Evolutionary conservation across 2,888 invertebrate genomes (phyloP), one percentile per base, ranked within the genome.

Genomic region (Actias luna): DNA sequence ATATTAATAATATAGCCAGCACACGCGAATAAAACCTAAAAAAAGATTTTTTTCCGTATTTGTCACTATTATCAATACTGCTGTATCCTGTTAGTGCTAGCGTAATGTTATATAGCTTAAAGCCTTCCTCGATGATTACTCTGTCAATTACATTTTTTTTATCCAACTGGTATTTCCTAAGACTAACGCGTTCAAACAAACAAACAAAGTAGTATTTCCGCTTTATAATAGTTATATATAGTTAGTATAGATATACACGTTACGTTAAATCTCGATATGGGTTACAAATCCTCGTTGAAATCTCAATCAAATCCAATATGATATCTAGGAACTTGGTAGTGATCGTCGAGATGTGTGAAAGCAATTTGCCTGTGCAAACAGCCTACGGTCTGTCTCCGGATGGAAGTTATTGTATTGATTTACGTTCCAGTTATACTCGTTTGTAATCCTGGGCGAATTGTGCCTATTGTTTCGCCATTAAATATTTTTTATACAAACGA

Each of bases 321-420:
- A 61, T 52, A 55, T 55, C 52, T 61, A 22, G 36, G 22, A 36
- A 61, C 42, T 52, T 7, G 16, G 5, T 27, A 25, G 22, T 61
- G 55, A 60, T 65, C 61, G 63, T 59, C 14, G 58, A 62, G 64
- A 61, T 65, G 67, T 65, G 67, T 64, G 63, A 62, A 67, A 67
- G 62, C 70, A 69, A 70, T 72, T 71, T 69, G 58, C 66, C 62
- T 67, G 52, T 31, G 61, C 70, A 70, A 71, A 71, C 69, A 71
- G 57, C n/a, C 29, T 29, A 50, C 25, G 10, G 46, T 25, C 46
- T 50, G 25, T 50, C 25, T 50, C 46, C 25, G 14, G 12, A 12
- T 8, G 22, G 46, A 12, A 50, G 12, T 22, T 50, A 25, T 50
- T 25, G 0, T 50, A 50, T 50, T 50, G 46, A 50, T 50, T 25